These are phyloP conservation scores for Biston stratarius DNA, from an alignment of 2,888 invertebrate species.

Conservation along the genomic window DNA sequence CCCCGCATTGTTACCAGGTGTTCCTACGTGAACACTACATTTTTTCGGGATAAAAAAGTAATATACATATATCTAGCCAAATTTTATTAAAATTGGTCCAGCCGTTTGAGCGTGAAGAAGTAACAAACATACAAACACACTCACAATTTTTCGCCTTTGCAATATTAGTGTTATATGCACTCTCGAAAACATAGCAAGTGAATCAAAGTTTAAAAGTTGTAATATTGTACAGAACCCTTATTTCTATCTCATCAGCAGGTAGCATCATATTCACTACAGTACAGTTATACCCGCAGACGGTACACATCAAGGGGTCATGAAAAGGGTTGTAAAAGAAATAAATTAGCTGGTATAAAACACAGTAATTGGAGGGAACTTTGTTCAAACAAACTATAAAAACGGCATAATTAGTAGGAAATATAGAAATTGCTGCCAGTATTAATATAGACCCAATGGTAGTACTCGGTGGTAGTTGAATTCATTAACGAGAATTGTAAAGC, in stretches of 20 bases:
- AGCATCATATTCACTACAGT: not conserved
- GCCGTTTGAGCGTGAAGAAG: too few species aligned
- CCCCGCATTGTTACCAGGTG: too few species aligned
- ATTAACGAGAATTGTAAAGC: conserved; percentile 10
- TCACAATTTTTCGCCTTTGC: too few species aligned
- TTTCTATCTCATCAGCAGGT: not conserved
- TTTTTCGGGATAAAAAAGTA: too few species aligned
- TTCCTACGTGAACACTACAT: too few species aligned
- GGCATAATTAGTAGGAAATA: conserved; percentile 31
- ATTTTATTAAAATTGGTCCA: too few species aligned
- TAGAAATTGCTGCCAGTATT: conserved; percentile 13
- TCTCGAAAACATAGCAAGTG: not conserved
- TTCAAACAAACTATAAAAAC: conserved; percentile 26
- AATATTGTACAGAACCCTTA: conserved; percentile 19
- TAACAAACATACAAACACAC: too few species aligned
- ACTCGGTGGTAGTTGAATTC: conserved; percentile 14
- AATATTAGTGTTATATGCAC: too few species aligned
- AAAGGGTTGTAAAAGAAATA: conserved; percentile 31
- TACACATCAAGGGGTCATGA: conserved; percentile 48
- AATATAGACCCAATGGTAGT: conserved; percentile 17
- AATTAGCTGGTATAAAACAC: conserved; percentile 23
- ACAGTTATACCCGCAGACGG: not conserved
- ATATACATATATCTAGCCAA: too few species aligned
- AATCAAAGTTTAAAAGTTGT: not conserved
- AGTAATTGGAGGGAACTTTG: conserved; percentile 37